A percentile compares a stretch with the other conserved stretches of the same genome.
phyloP scores from a whole-genome alignment of 2,113 vertebrate species.

The Chaetodon trifascialis region DNA sequence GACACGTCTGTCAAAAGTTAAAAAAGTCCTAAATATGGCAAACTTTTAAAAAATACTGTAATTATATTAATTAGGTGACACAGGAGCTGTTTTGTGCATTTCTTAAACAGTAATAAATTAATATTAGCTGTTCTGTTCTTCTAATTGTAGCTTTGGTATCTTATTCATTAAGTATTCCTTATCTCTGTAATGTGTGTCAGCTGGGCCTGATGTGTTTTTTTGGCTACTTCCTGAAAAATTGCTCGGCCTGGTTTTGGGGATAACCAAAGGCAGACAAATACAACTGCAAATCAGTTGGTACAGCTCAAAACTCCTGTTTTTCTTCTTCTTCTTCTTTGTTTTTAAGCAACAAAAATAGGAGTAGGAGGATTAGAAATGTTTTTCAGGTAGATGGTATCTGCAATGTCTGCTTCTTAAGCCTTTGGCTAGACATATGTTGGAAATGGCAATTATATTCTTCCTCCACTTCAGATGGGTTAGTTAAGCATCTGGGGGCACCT shows the following conservation, averaged over 20 bases:
- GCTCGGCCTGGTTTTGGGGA: neutral
- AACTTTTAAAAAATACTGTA: too few species aligned
- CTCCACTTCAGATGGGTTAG: constrained; percentile 12
- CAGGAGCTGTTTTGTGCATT: neutral
- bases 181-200: neutral
- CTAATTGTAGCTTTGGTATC: neutral
- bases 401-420: constrained; percentile 19
- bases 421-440: constrained; percentile 41
- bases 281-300: neutral
- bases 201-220: neutral
- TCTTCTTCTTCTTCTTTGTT: neutral
- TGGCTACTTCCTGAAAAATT: neutral
- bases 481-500: constrained; percentile 42
- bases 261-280: constrained; percentile 1
- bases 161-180: neutral
- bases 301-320: neutral
- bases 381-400: constrained; percentile 4
- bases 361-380: neutral
- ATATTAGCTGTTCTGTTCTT: neutral
- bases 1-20: neutral
- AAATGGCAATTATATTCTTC: constrained; percentile 28
- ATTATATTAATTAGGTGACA: neutral
- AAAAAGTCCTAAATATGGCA: neutral
- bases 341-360: neutral
- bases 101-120: neutral